Conservation (phyloP, 35 echinoderm and acorn worm genomes). For the Ophiothrix spiculata region DNA sequence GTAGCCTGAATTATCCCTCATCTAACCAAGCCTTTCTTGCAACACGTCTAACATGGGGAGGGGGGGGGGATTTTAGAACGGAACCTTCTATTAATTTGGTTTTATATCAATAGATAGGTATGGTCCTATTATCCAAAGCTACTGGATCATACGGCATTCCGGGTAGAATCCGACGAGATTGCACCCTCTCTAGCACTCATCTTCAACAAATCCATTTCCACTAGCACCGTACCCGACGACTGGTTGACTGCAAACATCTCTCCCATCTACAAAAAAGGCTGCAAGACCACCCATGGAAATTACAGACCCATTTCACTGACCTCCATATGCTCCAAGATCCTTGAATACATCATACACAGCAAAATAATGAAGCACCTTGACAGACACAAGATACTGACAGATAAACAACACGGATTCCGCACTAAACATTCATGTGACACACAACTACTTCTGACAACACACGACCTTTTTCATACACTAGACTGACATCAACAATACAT, state of each 20-base stretch:
- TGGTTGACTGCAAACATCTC: not conserved
- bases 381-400: not conserved
- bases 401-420: constrained; percentile 8
- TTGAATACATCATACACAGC: constrained; percentile 9
- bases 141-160: too few species aligned
- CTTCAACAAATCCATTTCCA: constrained; percentile 10
- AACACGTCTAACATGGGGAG: too few species aligned
- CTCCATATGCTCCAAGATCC: not conserved
- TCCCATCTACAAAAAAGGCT: constrained; percentile 25
- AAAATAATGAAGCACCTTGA: not conserved
- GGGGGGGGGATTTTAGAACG: too few species aligned
- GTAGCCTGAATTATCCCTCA: too few species aligned
- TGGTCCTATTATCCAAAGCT: too few species aligned
- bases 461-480: not conserved
- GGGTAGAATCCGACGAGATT: not conserved
- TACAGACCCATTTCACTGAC: constrained; percentile 3
- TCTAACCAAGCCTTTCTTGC: too few species aligned
- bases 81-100: too few species aligned
- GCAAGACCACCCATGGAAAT: not conserved
- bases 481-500: constrained; percentile 8
- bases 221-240: not conserved
- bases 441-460: not conserved
- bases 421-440: not conserved
- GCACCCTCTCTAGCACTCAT: not conserved
- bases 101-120: too few species aligned